phyloP scores from a whole-genome alignment of 2,888 invertebrate species.

The Drosophila testacea region DNA sequence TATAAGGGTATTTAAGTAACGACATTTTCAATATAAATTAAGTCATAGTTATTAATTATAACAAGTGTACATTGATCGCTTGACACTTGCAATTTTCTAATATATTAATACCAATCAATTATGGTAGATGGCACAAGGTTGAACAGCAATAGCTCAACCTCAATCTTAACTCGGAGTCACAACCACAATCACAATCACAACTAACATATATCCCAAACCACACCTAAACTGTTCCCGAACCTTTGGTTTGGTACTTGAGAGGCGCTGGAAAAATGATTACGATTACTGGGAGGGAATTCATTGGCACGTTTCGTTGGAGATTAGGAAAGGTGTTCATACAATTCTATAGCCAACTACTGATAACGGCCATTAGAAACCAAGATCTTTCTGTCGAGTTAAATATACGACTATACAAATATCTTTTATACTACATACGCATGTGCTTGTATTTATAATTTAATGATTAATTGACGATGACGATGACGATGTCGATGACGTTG shows the following conservation, averaged over 20 bases:
- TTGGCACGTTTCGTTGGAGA: slow-evolving; percentile 23
- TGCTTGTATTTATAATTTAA: slow-evolving; percentile 11
- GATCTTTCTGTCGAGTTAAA: slow-evolving; percentile 5
- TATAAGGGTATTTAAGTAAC: not conserved
- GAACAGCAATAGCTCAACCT: not conserved
- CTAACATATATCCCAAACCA: not conserved
- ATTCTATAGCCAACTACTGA: slow-evolving; percentile 9
- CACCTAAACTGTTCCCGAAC: not conserved
- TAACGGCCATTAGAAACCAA: slow-evolving; percentile 15
- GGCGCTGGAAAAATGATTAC: not conserved
- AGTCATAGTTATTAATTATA: not conserved
- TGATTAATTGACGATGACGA: slow-evolving; percentile 24
- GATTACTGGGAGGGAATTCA: slow-evolving; percentile 27
- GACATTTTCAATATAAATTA: not conserved
- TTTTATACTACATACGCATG: not conserved
- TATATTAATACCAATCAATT: slow-evolving; percentile 2
- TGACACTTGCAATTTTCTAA: slow-evolving; percentile 3
- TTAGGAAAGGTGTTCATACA: slow-evolving; percentile 21
- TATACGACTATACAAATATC: not conserved
- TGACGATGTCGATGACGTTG: slow-evolving; percentile 13
- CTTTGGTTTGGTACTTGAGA: not conserved
- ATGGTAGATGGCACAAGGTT: not conserved
- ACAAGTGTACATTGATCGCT: slow-evolving; percentile 1
- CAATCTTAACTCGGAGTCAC: not conserved
- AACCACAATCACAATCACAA: too few species aligned